phyloP scores from a whole-genome alignment of 2,888 invertebrate species.

The Orthosia gracilis region DNA sequence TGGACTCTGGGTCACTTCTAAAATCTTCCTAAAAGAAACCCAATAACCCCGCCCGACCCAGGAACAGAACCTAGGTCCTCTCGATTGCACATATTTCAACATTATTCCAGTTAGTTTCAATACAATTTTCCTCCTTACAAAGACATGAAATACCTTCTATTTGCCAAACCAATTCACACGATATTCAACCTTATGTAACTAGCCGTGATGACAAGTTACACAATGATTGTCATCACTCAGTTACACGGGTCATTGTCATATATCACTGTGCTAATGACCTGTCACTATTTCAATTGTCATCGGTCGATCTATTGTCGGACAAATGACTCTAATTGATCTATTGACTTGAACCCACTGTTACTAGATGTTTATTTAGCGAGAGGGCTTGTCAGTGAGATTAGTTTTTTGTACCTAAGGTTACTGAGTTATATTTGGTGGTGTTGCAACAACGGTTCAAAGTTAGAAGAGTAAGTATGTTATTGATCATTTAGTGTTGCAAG shows the following conservation, averaged over 20 bases:
- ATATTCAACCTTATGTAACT: conserved; percentile 11
- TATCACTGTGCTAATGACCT: conserved; percentile 21
- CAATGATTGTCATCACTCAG: conserved; percentile 27
- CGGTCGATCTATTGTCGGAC: not conserved
- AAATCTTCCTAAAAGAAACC: too few species aligned
- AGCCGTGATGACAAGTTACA: not conserved
- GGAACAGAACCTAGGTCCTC: too few species aligned
- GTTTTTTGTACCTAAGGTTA: too few species aligned
- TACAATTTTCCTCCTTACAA: not conserved
- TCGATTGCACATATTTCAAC: not conserved
- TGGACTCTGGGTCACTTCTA: too few species aligned
- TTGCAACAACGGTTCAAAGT: too few species aligned
- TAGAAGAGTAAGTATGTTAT: too few species aligned
- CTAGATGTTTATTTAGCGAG: not conserved
- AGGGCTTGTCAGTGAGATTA: too few species aligned
- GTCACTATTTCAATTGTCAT: conserved; percentile 22
- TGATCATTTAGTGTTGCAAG: too few species aligned
- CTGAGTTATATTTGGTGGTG: too few species aligned
- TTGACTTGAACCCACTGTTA: not conserved
- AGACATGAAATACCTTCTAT: conserved; percentile 4
- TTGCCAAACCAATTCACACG: conserved; percentile 1
- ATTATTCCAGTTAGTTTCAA: not conserved
- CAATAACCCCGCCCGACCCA: too few species aligned
- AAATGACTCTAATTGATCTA: conserved; percentile 20
- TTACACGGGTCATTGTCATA: conserved; percentile 33